Conservation (phyloP, 2,113 vertebrate species). For the Hippocampus mohnikei region DNA sequence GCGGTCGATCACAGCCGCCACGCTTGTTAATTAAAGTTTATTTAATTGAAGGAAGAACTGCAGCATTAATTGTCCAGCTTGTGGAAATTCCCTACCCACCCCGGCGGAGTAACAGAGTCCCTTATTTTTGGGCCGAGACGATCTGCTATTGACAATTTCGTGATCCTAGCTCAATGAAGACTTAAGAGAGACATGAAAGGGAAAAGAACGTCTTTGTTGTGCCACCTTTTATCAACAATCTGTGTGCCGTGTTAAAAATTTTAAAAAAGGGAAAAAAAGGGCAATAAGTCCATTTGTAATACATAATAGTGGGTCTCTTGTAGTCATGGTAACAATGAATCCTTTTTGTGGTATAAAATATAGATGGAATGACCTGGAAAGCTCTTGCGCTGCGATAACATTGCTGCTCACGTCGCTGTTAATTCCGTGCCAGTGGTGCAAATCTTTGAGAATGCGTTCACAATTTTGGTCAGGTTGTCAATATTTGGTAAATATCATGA, state of each 20-base stretch:
- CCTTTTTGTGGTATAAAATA: neutral
- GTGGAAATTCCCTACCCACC: constrained; percentile 72
- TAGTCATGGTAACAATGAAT: neutral
- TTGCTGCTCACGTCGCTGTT: too few species aligned
- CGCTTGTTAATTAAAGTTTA: constrained; percentile 99
- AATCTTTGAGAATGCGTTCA: too few species aligned
- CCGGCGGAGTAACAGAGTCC: constrained; percentile 43
- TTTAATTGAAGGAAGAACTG: constrained; percentile 92
- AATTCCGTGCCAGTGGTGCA: too few species aligned
- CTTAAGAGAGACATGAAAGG: neutral
- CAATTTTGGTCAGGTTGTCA: too few species aligned
- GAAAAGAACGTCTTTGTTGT: neutral
- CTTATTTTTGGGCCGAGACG: constrained; percentile 14
- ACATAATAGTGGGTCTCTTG: neutral
- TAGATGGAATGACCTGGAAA: neutral
- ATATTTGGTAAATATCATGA: too few species aligned
- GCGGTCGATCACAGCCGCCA: constrained; percentile 87
- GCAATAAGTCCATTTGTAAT: neutral
- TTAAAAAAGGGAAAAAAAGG: neutral
- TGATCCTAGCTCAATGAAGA: constrained; percentile 25
- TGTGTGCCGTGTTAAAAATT: neutral
- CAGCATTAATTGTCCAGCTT: constrained; percentile 84
- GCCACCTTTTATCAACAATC: neutral
- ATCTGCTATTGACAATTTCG: constrained; percentile 23
- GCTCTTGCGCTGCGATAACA: too few species aligned